Evolutionary conservation across 1,140 invertebrate genomes (phyloP).

Genomic region (Drosophila tsacasi): DNA sequence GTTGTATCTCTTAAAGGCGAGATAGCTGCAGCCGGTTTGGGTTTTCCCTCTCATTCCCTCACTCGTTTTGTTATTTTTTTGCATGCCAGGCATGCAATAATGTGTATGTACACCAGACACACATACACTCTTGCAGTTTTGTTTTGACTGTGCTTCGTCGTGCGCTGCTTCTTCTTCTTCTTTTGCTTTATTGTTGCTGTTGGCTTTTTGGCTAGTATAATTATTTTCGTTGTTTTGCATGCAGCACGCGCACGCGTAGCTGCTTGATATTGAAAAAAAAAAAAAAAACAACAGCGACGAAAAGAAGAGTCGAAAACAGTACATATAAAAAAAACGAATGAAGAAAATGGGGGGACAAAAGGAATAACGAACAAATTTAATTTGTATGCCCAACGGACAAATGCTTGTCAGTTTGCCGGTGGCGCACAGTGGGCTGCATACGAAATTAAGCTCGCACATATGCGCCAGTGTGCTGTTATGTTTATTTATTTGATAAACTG

Average conservation of each 20-base stretch:
- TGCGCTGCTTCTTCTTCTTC: not conserved
- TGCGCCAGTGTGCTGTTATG: slow-evolving; percentile 69
- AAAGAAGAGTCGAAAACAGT: slow-evolving; percentile 14
- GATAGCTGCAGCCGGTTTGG: slow-evolving; percentile 59
- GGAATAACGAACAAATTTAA: slow-evolving; percentile 34
- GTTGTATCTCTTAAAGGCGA: not conserved
- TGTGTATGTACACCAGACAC: slow-evolving; percentile 42
- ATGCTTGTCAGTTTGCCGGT: slow-evolving; percentile 68
- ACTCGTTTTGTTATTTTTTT: slow-evolving; percentile 37
- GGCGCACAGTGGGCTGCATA: slow-evolving; percentile 77
- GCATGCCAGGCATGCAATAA: slow-evolving; percentile 53
- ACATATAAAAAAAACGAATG: slow-evolving; percentile 14
- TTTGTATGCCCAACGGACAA: slow-evolving; percentile 65
- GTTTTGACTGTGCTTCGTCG: slow-evolving; percentile 38
- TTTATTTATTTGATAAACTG: slow-evolving; percentile 73
- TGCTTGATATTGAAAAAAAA: slow-evolving; percentile 64
- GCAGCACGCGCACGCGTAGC: slow-evolving; percentile 77
- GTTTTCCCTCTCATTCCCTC: slow-evolving; percentile 1
- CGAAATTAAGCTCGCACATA: slow-evolving; percentile 48
- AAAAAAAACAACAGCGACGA: slow-evolving; percentile 20
- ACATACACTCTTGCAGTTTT: slow-evolving; percentile 17
- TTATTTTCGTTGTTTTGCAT: slow-evolving; percentile 40
- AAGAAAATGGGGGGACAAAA: slow-evolving; percentile 13
- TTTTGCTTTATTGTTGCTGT: slow-evolving; percentile 35
- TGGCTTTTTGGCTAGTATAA: slow-evolving; percentile 29